Evolutionary conservation across 1,140 invertebrate genomes (phyloP).

Genomic region (Pseudomyrmex dendroicus): DNA sequence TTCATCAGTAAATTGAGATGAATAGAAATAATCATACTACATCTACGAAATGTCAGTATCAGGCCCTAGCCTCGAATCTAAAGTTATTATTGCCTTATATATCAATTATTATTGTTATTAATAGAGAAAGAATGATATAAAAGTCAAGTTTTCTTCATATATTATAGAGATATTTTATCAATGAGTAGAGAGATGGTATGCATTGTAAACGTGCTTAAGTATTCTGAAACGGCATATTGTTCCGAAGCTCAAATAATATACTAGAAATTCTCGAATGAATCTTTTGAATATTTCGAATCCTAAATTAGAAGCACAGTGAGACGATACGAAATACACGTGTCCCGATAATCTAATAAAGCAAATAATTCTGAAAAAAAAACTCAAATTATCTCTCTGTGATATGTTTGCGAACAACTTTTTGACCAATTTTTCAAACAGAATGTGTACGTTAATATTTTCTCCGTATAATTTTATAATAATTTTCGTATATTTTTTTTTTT

Average conservation of each 20-base stretch:
- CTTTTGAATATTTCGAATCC: slow-evolving; percentile 61
- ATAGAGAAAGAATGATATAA: slow-evolving; percentile 16
- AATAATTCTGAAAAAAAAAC: background rate
- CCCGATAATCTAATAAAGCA: background rate
- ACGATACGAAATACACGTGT: background rate
- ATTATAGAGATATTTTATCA: slow-evolving; percentile 59
- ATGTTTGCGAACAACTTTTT: no score
- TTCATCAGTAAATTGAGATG: no score
- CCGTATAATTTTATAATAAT: no score
- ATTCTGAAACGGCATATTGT: slow-evolving; percentile 68
- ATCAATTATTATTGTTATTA: slow-evolving; percentile 23
- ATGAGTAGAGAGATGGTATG: slow-evolving; percentile 60
- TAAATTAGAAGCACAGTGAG: slow-evolving; percentile 14
- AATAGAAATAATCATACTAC: no score
- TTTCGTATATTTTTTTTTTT: no score
- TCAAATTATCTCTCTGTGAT: no score
- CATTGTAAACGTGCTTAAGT: slow-evolving; percentile 63
- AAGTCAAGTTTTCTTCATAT: slow-evolving; percentile 25
- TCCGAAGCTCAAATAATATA: slow-evolving; percentile 60
- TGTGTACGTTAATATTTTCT: no score
- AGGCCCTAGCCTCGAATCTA: no score
- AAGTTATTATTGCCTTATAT: no score
- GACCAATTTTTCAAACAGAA: no score
- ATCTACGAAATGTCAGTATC: no score
- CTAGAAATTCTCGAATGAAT: slow-evolving; percentile 43